Evolutionary conservation across 92 coral and sea anemone species (phyloP).

Genomic region (Epizoanthus scotinus): DNA sequence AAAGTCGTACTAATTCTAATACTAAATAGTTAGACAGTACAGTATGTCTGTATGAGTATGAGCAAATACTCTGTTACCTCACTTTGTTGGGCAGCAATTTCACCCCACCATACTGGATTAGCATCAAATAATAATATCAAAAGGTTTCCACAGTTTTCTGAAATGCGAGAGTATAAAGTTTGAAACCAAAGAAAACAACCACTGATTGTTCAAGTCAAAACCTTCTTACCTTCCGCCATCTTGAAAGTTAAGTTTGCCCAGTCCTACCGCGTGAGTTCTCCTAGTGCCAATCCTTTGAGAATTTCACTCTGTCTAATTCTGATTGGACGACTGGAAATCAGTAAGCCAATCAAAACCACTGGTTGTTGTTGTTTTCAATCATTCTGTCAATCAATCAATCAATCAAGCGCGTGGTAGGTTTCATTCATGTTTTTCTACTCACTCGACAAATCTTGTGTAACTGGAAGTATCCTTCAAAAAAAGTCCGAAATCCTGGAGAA

Average conservation of each 20-base stretch:
- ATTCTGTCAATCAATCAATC: constrained; percentile 3
- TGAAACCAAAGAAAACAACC: background rate
- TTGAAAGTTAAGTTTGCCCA: constrained; percentile 43
- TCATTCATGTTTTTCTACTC: constrained; percentile 35
- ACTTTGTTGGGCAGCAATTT: constrained; percentile 60
- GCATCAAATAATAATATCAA: constrained; percentile 88
- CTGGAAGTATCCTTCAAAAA: constrained; percentile 14
- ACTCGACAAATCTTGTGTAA: background rate
- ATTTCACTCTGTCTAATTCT: background rate
- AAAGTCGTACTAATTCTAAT: too few species aligned
- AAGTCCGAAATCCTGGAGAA: background rate
- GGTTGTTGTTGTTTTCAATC: background rate
- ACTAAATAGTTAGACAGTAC: too few species aligned
- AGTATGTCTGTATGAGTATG: too few species aligned
- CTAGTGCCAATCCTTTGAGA: background rate
- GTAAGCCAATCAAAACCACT: constrained; percentile 27
- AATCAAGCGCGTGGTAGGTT: background rate
- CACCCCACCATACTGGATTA: constrained; percentile 96
- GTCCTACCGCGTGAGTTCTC: constrained; percentile 6
- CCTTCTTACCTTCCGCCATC: constrained; percentile 89
- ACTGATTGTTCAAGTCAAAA: too few species aligned
- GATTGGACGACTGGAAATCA: constrained; percentile 20
- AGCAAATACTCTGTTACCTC: constrained; percentile 17
- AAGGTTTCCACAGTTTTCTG: constrained; percentile 70
- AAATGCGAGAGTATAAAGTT: constrained; percentile 2